Conservation (phyloP, 2,888 invertebrate genomes). For the Icerya purchasi region DNA sequence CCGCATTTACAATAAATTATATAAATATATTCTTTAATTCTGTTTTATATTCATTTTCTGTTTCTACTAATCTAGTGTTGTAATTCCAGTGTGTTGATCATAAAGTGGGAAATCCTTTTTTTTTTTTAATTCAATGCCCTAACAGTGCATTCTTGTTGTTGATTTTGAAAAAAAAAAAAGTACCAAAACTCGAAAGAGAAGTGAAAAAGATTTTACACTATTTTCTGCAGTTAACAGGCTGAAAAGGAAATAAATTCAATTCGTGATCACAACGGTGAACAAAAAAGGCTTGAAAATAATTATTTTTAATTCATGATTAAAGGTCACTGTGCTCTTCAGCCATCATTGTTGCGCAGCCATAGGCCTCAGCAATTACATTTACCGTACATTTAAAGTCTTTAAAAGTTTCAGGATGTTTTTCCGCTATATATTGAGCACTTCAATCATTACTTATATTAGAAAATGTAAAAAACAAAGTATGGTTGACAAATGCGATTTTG, state of each 20-base stretch:
- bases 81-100: neutral
- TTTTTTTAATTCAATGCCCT: neutral
- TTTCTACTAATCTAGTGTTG: neutral
- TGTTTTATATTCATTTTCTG: neutral
- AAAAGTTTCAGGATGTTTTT: no score
- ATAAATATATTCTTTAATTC: neutral
- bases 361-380: no score
- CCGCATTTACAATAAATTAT: neutral
- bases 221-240: neutral
- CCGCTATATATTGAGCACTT: no score
- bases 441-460: no score
- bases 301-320: neutral
- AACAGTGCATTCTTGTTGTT: neutral
- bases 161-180: neutral
- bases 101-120: neutral
- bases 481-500: no score
- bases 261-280: neutral
- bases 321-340: neutral
- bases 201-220: neutral
- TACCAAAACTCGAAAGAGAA: neutral
- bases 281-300: neutral
- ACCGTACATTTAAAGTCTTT: no score
- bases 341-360: no score
- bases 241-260: neutral
- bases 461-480: no score